Conservation (phyloP, 2,113 vertebrate genomes). For the Oostethus manadensis region DNA sequence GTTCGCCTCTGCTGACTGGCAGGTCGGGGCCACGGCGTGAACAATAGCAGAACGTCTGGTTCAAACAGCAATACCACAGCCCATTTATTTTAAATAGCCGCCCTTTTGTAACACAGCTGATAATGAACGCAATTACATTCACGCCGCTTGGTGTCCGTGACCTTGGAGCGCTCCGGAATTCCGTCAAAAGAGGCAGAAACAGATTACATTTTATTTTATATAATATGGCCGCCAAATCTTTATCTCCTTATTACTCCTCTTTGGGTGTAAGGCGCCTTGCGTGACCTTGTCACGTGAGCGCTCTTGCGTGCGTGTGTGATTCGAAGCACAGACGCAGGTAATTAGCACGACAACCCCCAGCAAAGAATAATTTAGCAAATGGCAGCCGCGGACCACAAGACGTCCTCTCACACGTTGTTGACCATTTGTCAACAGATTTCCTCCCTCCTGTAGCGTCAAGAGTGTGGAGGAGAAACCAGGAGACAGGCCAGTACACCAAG, state of each 20-base stretch:
- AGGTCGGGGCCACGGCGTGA: constrained; percentile 34
- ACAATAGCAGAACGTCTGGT: constrained; percentile 28
- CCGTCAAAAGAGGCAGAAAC: constrained; percentile 47
- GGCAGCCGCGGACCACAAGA: background rate
- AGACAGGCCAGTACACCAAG: no score
- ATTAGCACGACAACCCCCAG: no score
- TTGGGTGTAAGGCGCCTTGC: constrained; percentile 38
- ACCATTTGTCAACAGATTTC: no score
- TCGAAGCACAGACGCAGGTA: no score
- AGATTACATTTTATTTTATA: constrained; percentile 55
- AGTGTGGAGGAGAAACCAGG: no score
- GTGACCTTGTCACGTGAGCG: constrained; percentile 44
- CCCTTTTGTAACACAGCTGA: constrained; percentile 49
- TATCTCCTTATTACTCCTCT: constrained; percentile 55
- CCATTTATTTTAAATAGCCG: constrained; percentile 59
- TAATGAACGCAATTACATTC: constrained; percentile 66
- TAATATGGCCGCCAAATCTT: constrained; percentile 35
- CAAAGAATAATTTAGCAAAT: background rate
- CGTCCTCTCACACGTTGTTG: no score
- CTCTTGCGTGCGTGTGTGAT: background rate
- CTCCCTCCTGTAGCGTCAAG: no score
- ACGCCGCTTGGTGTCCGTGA: constrained; percentile 48
- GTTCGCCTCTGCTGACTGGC: constrained; percentile 31
- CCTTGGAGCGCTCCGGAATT: constrained; percentile 55
- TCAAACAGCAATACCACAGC: constrained; percentile 38